Base-by-base conservation (phyloP, 2,797 vertebrate genomes). In the Iguana delicatissima region DNA sequence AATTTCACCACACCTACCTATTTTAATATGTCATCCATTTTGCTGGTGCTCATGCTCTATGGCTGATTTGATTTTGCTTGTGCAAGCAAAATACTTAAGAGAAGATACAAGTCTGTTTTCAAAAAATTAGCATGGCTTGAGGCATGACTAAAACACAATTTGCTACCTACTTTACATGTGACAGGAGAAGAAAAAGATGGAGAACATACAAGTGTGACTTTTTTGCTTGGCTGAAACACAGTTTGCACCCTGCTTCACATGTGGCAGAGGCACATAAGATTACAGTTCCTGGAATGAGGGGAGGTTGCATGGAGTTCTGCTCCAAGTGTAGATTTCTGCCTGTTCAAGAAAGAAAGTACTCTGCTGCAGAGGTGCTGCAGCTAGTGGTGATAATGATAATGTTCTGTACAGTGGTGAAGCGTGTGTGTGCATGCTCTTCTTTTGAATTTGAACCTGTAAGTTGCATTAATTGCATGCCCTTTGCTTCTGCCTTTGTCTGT, bases 201-300 rank as follows among this genome's bases (percentile, higher is more conserved):
- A 12, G 12, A 29, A 4, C 32, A 69, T 69, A 13, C 67, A 69
- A 69, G 67, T 29, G 13, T 69, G 18, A 26, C 46, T 57, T 80
- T 67, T 42, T 67, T 67, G 13, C 50, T 20, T 85, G 42, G 69
- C 50, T 50, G 64, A 80, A 22, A 55, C 59, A 20, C 55, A 77
- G 50, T 69, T 80, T 55, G 55, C 73, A 91, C 87, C 89, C 64
- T 77, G 90, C 81, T 86, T 29, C 62, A 80, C 74, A 57, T 16
- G 35, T 46, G 50, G 62, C 50, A 69, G 50, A 14, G 59, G 72
- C 38, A 59, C 57, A 59, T 62, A 42, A n/a, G 29, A 50, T 64
- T n/a, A 50, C 9, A 57, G 10, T 55, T 52, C 52, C 76, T 24
- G 18, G 59, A 59, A 64, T 3, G 14, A n/a, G 7, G 35, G 26